Base-by-base conservation (phyloP, 2,797 vertebrate genomes). In the Chaetodon trifasciatus region DNA sequence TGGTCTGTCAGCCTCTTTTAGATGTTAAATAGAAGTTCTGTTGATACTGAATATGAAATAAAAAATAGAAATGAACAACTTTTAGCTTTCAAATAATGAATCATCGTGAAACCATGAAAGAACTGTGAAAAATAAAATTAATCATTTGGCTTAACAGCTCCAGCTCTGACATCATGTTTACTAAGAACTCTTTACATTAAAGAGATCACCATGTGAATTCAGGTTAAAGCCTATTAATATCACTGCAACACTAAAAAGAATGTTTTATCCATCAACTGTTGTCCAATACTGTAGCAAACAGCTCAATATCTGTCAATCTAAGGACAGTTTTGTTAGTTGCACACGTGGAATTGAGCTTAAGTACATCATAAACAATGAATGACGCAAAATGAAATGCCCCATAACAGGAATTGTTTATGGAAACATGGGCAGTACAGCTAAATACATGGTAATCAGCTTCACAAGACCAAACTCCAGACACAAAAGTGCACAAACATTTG, bases 311-410 rank as follows among this genome's bases (percentile, higher is more conserved):
- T 52, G 17, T 46, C 24, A 37, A 35, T 50, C 65, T 35, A 0
- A 40, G 72, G 70, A 64, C 52, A 17, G 17, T 67, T 80, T 53
- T 78, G 57, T 47, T 52, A 52, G 28, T 50, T 63, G 69, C 60
- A 70, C 32, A 68, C 64, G 66, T 71, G 76, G 58, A 75, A 79
- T 82, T 82, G 49, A 53, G 57, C 24, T 81, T 68, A 69, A 44
- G 71, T 13, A 47, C 60, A 75, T 40, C 68, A 81, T 73, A 86
- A 83, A 85, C 12, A 39, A 61, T 1, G 50, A 71, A 61, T 53
- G 65, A 74, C 5, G 37, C 37, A 55, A 42, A 67, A 46, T 62
- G n/a, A 74, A 85, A 75, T 75, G 19, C 15, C 19, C 84, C 7
- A 21, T 50, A 69, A 70, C 74, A 52, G 37, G 32, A 55, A 47